A percentile compares a stretch with the other conserved stretches of the same genome.
Conservation (phyloP, 2,888 invertebrate species). For the Sthenelais limicola region DNA sequence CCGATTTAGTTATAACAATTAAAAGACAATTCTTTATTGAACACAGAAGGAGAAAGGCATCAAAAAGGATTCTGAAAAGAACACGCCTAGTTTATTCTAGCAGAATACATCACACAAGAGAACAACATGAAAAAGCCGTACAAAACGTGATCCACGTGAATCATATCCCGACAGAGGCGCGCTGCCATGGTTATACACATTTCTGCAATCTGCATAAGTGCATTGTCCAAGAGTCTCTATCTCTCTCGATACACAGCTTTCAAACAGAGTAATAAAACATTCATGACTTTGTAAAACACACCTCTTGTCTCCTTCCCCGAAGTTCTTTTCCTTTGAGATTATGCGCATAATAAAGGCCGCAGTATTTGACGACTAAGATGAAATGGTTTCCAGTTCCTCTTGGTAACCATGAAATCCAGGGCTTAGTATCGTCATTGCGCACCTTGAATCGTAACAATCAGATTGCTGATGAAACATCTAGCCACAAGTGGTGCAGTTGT, state of each 20-base stretch:
- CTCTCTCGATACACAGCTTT: background rate
- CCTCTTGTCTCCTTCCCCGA: slow-evolving; percentile 33
- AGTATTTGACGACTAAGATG: too few species aligned
- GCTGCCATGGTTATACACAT: background rate
- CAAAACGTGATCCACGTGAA: slow-evolving; percentile 34
- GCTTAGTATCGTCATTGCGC: too few species aligned
- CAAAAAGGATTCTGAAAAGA: too few species aligned
- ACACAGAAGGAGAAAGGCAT: too few species aligned
- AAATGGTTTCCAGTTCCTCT: too few species aligned
- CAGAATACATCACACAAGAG: slow-evolving; percentile 37
- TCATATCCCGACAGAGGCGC: background rate
- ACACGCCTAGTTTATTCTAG: slow-evolving; percentile 39
- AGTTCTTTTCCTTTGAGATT: slow-evolving; percentile 14
- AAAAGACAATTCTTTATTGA: too few species aligned
- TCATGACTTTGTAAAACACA: background rate
- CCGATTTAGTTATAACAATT: too few species aligned
- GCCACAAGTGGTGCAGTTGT: too few species aligned
- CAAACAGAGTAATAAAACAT: background rate
- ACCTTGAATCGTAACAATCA: too few species aligned
- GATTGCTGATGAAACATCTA: too few species aligned
- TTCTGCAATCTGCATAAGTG: background rate
- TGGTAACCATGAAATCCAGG: too few species aligned
- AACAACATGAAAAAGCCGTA: slow-evolving; percentile 9
- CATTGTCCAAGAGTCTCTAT: slow-evolving; percentile 5
- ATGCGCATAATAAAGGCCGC: too few species aligned